Base-by-base conservation (phyloP, 2,888 invertebrate genomes). In the Charanyca ferruginea region DNA sequence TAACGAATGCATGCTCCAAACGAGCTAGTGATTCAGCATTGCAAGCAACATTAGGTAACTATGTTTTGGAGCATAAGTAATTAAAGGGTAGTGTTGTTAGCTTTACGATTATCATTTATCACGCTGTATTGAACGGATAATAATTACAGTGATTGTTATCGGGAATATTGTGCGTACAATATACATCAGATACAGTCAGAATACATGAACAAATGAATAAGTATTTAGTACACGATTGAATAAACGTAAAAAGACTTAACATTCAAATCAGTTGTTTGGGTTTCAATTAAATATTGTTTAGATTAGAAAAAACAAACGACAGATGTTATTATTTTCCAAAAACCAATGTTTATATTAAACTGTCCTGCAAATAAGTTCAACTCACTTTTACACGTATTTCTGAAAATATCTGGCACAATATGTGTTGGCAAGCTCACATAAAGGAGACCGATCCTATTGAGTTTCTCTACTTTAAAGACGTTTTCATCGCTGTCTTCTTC, bases 1-100 rank as follows among this genome's bases (percentile, higher is more conserved):
- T 88, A 89, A 89, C 84, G 86, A 87, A 89, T 89, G 87, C 89
- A 81, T 76, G 77, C 70, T 73, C 73, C 77, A 73, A 68, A 68
- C 66, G 77, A 81, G 79, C 80, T 80, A 86, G 80, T 74, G 73
- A 81, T 79, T 80, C 76, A 71, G 79, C 73, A 75, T 75, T 71
- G 62, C 53, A 18, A 66, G 66, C 58, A 77, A 77, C 77, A 81
- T 85, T 83, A 83, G n/a, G n/a, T n/a, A n/a, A 71, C 80, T 74
- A 78, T 81, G 78, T 73, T 79, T 62, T 72, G 54, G 62, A 44
- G 28, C 44, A 54, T 66, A 71, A 62, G 35, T 72, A 73, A 83
- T 81, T 77, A 76, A 82, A 60, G 23, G 47, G 49, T 67, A 53
- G 51, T 63, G 57, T 54, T 48, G 28, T 71, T 59, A 51, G 51